A percentile compares a stretch with the other conserved stretches of the same genome.
Evolutionary conservation across 2,888 invertebrate genomes (phyloP).

Genomic region (Malachius bipustulatus): DNA sequence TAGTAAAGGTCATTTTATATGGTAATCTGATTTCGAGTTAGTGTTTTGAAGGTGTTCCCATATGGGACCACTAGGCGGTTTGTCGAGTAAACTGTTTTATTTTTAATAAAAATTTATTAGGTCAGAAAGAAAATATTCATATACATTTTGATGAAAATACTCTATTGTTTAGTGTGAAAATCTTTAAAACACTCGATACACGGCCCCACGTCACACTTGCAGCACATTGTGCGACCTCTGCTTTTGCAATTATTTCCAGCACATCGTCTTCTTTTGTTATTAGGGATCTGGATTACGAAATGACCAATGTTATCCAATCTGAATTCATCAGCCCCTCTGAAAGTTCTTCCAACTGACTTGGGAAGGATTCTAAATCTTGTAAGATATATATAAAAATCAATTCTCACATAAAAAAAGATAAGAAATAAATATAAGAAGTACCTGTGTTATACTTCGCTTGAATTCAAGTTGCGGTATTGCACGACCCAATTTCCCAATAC

Average conservation of each 20-base stretch:
- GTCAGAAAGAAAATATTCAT: too few species aligned
- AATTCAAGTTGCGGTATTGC: constrained; percentile 2
- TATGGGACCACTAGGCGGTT: constrained; percentile 4
- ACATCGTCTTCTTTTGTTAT: constrained; percentile 9
- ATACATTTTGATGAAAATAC: too few species aligned
- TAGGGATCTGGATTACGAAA: background rate
- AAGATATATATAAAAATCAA: too few species aligned
- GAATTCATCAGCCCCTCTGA: constrained; percentile 4
- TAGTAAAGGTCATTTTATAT: too few species aligned
- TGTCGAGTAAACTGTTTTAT: too few species aligned
- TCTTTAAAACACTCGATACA: constrained; percentile 5
- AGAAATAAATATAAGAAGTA: too few species aligned
- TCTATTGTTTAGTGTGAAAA: constrained; percentile 4
- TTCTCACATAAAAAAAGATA: too few species aligned
- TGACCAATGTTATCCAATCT: constrained; percentile 5
- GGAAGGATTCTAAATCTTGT: constrained; percentile 1
- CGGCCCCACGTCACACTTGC: constrained; percentile 9
- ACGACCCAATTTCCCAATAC: constrained; percentile 3
- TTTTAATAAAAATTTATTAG: too few species aligned
- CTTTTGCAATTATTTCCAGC: constrained; percentile 7
- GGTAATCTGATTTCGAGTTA: too few species aligned
- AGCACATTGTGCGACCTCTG: constrained; percentile 7
- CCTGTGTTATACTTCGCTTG: constrained; percentile 10
- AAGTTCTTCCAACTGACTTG: background rate
- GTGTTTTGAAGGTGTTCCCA: background rate